Evolutionary conservation across 2,797 vertebrate species (phyloP).

Genomic region (Syngnathus acus): DNA sequence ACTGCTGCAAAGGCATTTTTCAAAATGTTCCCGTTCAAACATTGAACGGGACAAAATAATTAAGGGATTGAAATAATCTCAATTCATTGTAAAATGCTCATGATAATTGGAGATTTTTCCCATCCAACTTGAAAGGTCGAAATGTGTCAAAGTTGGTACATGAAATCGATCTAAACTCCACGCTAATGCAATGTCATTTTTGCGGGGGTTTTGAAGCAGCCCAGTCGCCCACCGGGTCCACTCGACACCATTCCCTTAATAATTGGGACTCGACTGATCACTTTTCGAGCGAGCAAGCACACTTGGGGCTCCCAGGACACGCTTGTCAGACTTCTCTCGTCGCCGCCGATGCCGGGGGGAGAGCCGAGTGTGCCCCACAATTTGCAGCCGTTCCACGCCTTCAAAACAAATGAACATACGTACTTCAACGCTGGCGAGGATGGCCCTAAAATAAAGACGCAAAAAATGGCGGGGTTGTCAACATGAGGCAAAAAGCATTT

Average conservation of each 20-base stretch:
- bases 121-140: no score
- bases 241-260: neutral
- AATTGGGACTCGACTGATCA: neutral
- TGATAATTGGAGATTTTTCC: no score
- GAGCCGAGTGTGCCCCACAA: conserved; percentile 36
- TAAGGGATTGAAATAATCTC: no score
- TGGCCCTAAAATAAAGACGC: neutral
- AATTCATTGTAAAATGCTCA: no score
- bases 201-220: neutral
- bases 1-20: no score
- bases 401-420: neutral
- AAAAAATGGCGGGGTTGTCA: neutral
- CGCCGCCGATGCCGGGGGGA: conserved; percentile 20
- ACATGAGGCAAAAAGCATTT: neutral
- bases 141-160: no score
- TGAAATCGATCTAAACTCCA: no score
- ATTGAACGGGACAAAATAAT: no score
- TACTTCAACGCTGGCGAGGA: neutral
- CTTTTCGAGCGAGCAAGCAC: conserved; percentile 9
- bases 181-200: no score
- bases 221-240: no score
- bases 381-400: conserved; percentile 35
- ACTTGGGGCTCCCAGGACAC: neutral
- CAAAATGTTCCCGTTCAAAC: no score
- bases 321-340: conserved; percentile 34